phyloP scores from a whole-genome alignment of 2,113 vertebrate genomes.

The Syngnathoides biaculeatus region DNA sequence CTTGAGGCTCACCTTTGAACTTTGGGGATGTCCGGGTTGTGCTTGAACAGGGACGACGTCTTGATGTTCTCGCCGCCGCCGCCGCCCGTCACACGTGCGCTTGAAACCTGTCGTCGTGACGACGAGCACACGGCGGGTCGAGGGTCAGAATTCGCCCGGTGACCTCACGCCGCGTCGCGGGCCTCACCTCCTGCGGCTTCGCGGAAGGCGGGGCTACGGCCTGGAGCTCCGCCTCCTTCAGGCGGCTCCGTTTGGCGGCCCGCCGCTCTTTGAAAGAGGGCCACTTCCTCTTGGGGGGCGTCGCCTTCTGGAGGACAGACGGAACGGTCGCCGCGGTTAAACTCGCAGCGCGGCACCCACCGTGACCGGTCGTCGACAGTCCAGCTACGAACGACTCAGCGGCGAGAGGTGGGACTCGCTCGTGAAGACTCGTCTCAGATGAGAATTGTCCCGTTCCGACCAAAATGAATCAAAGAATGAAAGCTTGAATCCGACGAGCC shows the following conservation, averaged over 20 bases:
- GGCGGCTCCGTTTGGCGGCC: background rate
- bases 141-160: too few relatives aligned
- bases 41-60: slow-evolving; percentile 65
- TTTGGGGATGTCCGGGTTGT: slow-evolving; percentile 61
- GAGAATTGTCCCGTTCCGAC: too few relatives aligned
- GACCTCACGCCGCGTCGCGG: too few relatives aligned
- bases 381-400: too few relatives aligned
- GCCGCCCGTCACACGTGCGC: background rate
- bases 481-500: too few relatives aligned
- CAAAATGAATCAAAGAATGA: too few relatives aligned
- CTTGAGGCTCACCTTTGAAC: slow-evolving; percentile 38
- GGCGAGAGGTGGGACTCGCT: too few relatives aligned
- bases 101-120: background rate
- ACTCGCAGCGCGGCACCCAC: background rate
- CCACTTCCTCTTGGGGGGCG: slow-evolving; percentile 22
- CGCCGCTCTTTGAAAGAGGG: background rate
- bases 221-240: background rate
- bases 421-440: too few relatives aligned
- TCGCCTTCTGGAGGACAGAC: slow-evolving; percentile 21
- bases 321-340: background rate
- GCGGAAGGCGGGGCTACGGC: slow-evolving; percentile 4
- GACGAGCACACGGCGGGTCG: too few relatives aligned
- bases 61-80: slow-evolving; percentile 25
- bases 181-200: slow-evolving; percentile 6
- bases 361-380: too few relatives aligned